These are phyloP conservation scores for Syrphus vitripennis DNA, from an alignment of 2,888 invertebrate genomes.

Conservation along the genomic window DNA sequence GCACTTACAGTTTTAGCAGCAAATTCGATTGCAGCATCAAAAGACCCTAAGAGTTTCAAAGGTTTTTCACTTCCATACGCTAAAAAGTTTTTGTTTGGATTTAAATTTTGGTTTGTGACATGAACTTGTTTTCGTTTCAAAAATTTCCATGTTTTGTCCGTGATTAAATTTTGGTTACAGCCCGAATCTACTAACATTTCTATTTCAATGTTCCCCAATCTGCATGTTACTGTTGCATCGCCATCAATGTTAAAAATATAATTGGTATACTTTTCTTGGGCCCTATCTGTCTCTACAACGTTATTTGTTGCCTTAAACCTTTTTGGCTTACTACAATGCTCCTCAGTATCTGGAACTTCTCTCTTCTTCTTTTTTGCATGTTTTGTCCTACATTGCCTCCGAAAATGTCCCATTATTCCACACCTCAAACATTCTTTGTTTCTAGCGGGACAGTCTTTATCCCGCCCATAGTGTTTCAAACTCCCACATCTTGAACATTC, in stretches of 20 bases:
- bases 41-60: conserved; percentile 2
- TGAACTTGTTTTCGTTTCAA: background rate
- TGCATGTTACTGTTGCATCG: conserved; percentile 11
- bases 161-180: conserved; percentile 22
- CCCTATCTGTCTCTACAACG: background rate
- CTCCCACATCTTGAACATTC: background rate
- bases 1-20: background rate
- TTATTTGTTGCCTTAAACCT: background rate
- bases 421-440: conserved; percentile 1
- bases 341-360: background rate
- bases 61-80: conserved; percentile 11
- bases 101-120: background rate
- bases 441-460: background rate
- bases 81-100: conserved; percentile 15
- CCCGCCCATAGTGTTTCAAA: background rate
- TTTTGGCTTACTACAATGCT: background rate
- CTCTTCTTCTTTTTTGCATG: background rate
- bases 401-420: conserved; percentile 8
- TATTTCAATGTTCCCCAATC: background rate
- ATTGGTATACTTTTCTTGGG: background rate
- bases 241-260: background rate
- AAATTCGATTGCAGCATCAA: background rate
- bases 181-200: conserved; percentile 11
- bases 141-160: conserved; percentile 6
- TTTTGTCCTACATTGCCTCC: background rate